A percentile compares a stretch with the other conserved stretches of the same genome.
Conservation (phyloP, 2,888 invertebrate genomes). For the Venusia cambrica region DNA sequence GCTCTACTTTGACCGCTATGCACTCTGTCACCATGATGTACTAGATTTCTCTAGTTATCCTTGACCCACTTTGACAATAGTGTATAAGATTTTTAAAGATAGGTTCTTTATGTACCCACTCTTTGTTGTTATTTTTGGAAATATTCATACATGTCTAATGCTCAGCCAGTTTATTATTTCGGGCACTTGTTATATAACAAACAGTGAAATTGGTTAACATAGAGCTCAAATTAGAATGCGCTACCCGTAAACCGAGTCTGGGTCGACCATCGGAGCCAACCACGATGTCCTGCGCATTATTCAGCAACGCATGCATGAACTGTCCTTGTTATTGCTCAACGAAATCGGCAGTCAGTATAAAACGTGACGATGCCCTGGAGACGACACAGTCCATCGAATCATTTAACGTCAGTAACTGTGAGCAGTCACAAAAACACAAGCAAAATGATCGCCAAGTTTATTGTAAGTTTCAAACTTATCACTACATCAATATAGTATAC, state of each 20-base stretch:
- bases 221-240: constrained; percentile 75
- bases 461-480: constrained; percentile 50
- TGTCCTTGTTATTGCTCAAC: constrained; percentile 58
- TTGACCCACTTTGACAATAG: constrained; percentile 32
- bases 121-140: constrained; percentile 11
- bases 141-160: constrained; percentile 23
- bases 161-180: constrained; percentile 43
- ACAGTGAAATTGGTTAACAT: constrained; percentile 65
- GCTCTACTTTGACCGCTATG: constrained; percentile 16
- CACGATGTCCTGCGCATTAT: constrained; percentile 66
- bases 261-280: constrained; percentile 66
- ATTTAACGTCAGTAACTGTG: constrained; percentile 50
- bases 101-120: constrained; percentile 29
- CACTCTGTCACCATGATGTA: constrained; percentile 22
- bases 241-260: constrained; percentile 56
- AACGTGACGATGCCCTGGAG: constrained; percentile 61
- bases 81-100: constrained; percentile 29
- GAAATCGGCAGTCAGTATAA: constrained; percentile 60
- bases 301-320: constrained; percentile 45
- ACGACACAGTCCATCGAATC: constrained; percentile 64
- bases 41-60: constrained; percentile 35
- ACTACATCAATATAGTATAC: background rate
- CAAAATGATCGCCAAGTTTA: constrained; percentile 79
- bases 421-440: constrained; percentile 69
- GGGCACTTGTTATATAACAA: constrained; percentile 63